Evolutionary conservation across 30 jellyfish, hydroid and myxozoan genomes (phyloP).

Genomic region (Turritopsis rubra): DNA sequence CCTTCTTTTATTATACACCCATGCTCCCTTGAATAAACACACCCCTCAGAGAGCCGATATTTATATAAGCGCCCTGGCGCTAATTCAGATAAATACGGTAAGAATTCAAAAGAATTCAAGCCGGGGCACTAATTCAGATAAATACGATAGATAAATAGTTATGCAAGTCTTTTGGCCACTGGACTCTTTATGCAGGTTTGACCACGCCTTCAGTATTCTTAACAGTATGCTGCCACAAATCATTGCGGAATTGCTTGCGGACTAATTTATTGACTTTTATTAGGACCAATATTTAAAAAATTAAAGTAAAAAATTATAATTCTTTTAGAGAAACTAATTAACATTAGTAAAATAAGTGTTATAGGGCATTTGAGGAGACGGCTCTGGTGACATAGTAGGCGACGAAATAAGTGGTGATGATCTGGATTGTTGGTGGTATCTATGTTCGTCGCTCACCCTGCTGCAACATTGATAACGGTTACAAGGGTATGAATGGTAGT

Average conservation of each 20-base stretch:
- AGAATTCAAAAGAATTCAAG: too few relatives aligned
- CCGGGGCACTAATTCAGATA: too few relatives aligned
- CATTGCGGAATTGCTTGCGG: background rate
- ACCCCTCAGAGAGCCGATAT: too few relatives aligned
- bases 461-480: background rate
- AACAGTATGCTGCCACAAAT: background rate
- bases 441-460: background rate
- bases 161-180: background rate
- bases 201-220: background rate
- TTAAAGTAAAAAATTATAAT: too few relatives aligned
- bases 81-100: too few relatives aligned
- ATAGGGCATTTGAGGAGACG: background rate
- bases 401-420: slow-evolving; percentile 1
- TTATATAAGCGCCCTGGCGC: too few relatives aligned
- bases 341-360: background rate
- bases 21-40: too few relatives aligned
- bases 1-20: too few relatives aligned
- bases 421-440: background rate
- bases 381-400: slow-evolving; percentile 1
- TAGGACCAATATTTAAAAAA: background rate
- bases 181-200: background rate
- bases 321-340: background rate
- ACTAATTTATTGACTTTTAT: background rate
- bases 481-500: too few relatives aligned
- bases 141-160: too few relatives aligned